Conservation (phyloP, 2,797 vertebrate genomes). For the Danio jaintianensis region DNA sequence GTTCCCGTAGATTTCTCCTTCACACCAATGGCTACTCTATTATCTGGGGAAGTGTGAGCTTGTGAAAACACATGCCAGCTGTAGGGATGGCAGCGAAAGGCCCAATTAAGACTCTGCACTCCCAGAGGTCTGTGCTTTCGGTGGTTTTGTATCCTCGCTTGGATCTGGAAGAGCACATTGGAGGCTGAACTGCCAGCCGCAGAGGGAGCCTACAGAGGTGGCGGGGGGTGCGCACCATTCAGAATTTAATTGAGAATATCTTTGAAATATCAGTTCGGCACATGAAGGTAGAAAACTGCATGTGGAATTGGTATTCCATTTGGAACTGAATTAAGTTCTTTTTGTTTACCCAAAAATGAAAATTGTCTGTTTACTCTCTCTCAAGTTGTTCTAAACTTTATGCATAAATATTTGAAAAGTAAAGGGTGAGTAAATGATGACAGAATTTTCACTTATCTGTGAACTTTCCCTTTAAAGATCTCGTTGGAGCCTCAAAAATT, state of each 20-base stretch:
- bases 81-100: constrained; percentile 35
- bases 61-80: constrained; percentile 46
- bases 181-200: constrained; percentile 60
- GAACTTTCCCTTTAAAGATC: too few species aligned
- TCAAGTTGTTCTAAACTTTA: too few species aligned
- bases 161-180: constrained; percentile 52
- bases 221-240: constrained; percentile 38
- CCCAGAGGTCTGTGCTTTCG: constrained; percentile 22
- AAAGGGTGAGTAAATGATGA: too few species aligned
- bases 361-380: too few species aligned
- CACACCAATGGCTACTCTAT: constrained; percentile 8
- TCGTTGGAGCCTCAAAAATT: too few species aligned
- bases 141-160: constrained; percentile 7
- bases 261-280: background rate
- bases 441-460: too few species aligned
- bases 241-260: background rate
- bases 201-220: constrained; percentile 55
- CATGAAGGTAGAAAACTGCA: background rate
- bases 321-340: background rate
- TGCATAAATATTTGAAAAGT: too few species aligned
- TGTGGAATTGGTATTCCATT: background rate
- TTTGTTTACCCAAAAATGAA: too few species aligned
- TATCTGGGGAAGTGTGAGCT: constrained; percentile 37
- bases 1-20: constrained; percentile 1
- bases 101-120: constrained; percentile 47